Evolutionary conservation across 2,797 vertebrate species (phyloP), one percentile per base, ranked within the genome.

Genomic region (Platyrinchus mystaceus): DNA sequence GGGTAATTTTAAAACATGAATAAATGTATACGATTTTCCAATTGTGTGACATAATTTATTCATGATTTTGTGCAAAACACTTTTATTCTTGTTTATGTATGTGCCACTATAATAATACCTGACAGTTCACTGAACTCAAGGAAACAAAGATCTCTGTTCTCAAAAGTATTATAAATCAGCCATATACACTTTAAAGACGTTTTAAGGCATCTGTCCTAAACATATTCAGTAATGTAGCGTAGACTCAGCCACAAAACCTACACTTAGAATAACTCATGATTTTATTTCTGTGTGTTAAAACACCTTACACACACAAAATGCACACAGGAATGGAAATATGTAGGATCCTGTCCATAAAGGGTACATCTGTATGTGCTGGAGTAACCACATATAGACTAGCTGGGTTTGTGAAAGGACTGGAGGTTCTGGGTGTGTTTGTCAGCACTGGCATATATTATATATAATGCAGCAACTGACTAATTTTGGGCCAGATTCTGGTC

Each of bases 1-100:
- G 94, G 49, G 78, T 89, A 97, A 96, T 96, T 97, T 97, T 94
- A 94, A 97, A 94, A 92, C 83, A 75, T 94, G 62, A 97, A 97
- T 97, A 97, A 97, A 95, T 75, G 32, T 91, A 39, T 97, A 94
- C 11, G 32, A 36, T 97, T 97, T 97, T 93, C 55, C 91, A 95
- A 56, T 91, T 93, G 58, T 90, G 52, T 93, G 81, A 56, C 21
- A 59, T 79, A 73, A 83, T 92, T 87, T 92, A 34, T 83, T 59
- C 14, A 58, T 43, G 18, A 47, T 81, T 82, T 88, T 80, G 67
- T 90, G 50, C 55, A 75, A 87, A 87, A 66, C 21, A 68, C 26
- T 84, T 94, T 56, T 87, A 62, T 74, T 66, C 32, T 76, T 85
- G 20, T 62, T 82, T 73, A 44, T 43, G 26, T 77, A 24, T 87